Conservation (phyloP, 2,113 vertebrate species). For the Chloropsis hardwickii region DNA sequence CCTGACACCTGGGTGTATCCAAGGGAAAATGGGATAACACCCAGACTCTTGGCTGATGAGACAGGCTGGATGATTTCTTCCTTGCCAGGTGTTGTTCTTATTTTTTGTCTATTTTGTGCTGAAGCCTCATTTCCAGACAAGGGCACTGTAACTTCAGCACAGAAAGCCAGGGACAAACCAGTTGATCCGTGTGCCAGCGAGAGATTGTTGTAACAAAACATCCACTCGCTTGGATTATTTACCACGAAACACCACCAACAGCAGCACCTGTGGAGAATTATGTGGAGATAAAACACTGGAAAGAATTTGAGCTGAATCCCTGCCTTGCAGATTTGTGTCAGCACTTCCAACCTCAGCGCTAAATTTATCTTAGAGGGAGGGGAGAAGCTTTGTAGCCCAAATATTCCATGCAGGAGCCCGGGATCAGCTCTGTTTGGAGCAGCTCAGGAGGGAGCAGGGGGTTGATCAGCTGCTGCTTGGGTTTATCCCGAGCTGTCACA, state of each 20-base stretch:
- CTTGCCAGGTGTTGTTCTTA: neutral
- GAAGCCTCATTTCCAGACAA: neutral
- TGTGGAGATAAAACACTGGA: neutral
- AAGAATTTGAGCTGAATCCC: neutral
- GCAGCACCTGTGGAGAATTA: neutral
- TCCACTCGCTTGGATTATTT: neutral
- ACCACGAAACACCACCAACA: neutral
- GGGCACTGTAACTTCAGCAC: neutral
- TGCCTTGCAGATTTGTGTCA: neutral
- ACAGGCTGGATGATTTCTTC: neutral
- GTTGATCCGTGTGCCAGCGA: neutral
- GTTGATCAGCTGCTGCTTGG: neutral
- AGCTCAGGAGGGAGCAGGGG: neutral
- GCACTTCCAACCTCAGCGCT: neutral
- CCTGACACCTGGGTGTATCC: neutral
- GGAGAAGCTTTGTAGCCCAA: neutral
- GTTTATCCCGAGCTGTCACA: neutral
- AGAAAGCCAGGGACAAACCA: neutral
- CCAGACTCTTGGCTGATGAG: neutral
- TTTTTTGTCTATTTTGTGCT: neutral
- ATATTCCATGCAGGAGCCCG: neutral
- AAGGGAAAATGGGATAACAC: neutral
- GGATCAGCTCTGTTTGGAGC: neutral
- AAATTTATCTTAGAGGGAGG: neutral
- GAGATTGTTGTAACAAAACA: neutral